Base-by-base conservation (phyloP, 2,113 vertebrate species). In the Gallinago paraguaiae region DNA sequence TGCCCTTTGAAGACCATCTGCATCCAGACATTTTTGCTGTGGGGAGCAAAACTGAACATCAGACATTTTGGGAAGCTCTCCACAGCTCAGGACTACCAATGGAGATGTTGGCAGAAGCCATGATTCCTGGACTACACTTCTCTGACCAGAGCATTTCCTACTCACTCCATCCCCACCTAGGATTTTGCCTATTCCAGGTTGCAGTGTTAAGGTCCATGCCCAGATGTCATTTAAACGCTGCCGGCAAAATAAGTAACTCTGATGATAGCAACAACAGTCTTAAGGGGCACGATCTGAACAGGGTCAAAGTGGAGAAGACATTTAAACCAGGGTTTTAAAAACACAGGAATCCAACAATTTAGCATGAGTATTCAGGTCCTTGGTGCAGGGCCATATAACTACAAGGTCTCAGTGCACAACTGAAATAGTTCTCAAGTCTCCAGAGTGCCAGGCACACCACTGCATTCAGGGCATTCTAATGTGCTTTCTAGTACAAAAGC, bases 271-370 rank as follows among this genome's bases (percentile, higher is more conserved):
- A 20, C 9, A 56, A 54, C 17, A 35, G 22, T 19, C 91, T 75
- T 59, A 67, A 85, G 39, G 10, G 25, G 19, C 22, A 71, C 37
- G 69, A 13, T 45, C 48, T 45, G 19, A 46, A 48, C 20, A 81
- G 33, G 30, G 75, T 27, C 0, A 1, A 86, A 81, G 46, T 54
- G 17, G 25, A 92, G 71, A 80, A 74, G 31, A 90, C 86, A 90
- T 77, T 91, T 90, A 61, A 86, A 91, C 22, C 5, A 51, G 79
- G 35, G 56, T 46, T 86, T 78, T 75, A 64, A 94, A 97, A 93
- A 56, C 56, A 78, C 30, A 71, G 33, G 86, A 92, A 83, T 64
- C 39, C 84, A 95, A 95, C 80, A 86, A 43, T 84, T 95, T 92
- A 95, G 46, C 41, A 54, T 56, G 43, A 92, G 48, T 82, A 82